Conservation (phyloP, 2,797 vertebrate genomes). For the Phataginus tetradactyla region DNA sequence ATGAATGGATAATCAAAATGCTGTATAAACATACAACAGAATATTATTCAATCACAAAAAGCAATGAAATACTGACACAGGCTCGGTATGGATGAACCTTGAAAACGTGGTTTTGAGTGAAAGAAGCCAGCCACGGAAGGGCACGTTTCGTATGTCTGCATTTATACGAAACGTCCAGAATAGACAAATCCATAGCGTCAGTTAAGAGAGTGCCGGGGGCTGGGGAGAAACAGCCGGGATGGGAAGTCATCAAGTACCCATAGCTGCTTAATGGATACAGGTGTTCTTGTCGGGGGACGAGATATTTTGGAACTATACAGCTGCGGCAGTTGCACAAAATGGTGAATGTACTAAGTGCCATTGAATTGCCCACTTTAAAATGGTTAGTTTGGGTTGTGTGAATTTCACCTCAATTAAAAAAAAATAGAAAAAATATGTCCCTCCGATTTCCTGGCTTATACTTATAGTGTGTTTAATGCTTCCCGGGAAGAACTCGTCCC, state of each 20-base stretch:
- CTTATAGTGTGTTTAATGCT: neutral
- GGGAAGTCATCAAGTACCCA: too few species aligned
- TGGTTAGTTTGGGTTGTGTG: neutral
- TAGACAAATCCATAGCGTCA: rapidly evolving
- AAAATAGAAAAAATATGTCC: rapidly evolving
- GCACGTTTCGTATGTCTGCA: rapidly evolving
- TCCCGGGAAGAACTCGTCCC: neutral
- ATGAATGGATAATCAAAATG: neutral
- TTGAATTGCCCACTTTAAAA: neutral
- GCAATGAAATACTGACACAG: neutral
- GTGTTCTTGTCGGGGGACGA: neutral
- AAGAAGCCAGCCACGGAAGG: neutral
- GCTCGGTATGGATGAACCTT: rapidly evolving
- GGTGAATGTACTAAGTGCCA: neutral
- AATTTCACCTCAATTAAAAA: neutral
- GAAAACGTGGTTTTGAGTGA: neutral
- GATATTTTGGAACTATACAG: neutral
- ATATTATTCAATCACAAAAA: neutral
- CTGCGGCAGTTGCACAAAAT: neutral
- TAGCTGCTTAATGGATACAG: too few species aligned
- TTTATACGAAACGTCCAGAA: neutral
- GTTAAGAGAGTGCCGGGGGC: too few species aligned
- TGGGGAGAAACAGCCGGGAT: too few species aligned
- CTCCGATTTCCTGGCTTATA: neutral
- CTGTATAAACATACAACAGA: rapidly evolving